Conservation (phyloP, 92 coral and sea anemone genomes). For the Paramuricea clavata region DNA sequence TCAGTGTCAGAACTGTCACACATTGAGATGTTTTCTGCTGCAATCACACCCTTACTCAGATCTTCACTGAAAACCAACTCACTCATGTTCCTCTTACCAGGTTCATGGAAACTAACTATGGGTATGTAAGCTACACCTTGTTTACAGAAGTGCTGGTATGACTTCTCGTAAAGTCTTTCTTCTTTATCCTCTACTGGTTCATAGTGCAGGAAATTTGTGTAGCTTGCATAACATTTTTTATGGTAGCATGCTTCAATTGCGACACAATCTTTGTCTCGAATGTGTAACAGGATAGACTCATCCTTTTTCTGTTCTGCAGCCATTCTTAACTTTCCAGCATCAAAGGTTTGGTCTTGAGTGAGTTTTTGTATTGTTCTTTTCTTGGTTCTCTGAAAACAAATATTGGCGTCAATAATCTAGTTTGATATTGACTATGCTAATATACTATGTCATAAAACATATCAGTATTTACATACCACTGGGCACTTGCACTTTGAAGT, state of each 20-base stretch:
- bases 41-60: neutral
- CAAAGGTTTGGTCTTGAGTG: neutral
- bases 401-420: neutral
- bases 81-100: neutral
- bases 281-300: neutral
- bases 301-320: neutral
- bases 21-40: neutral
- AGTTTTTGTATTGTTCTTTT: neutral
- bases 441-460: too few relatives aligned
- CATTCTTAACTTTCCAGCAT: neutral
- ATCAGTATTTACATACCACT: neutral
- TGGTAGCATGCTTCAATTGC: neutral
- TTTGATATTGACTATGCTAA: neutral
- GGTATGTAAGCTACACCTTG: too few relatives aligned
- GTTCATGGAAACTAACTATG: neutral
- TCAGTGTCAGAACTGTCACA: neutral
- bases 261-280: too few relatives aligned
- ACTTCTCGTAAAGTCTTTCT: neutral
- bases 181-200: neutral
- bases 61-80: conserved; percentile 11
- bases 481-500: too few relatives aligned
- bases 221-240: neutral
- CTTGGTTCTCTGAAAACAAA: neutral
- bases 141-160: too few relatives aligned
- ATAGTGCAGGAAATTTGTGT: neutral